Conservation (phyloP, 2,797 vertebrate genomes). For the Halcyon badia region DNA sequence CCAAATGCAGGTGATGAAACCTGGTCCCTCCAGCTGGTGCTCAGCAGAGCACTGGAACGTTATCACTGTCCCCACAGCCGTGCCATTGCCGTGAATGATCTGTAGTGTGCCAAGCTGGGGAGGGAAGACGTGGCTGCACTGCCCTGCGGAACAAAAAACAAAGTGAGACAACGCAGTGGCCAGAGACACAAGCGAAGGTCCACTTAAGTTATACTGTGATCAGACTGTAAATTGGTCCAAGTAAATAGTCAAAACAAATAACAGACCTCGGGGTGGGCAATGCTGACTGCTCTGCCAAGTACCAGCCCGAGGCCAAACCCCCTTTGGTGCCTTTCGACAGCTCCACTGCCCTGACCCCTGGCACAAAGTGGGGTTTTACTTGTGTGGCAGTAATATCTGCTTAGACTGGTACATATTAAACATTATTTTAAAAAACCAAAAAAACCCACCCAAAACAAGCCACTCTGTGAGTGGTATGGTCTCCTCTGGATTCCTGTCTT, state of each 20-base stretch:
- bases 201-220: fast-evolving
- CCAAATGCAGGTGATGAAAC: conserved; percentile 83
- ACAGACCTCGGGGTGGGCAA: fast-evolving
- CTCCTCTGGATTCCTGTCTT: neutral
- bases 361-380: neutral
- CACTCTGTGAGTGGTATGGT: neutral
- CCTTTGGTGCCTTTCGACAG: fast-evolving
- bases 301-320: neutral
- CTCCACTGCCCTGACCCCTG: neutral
- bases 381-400: neutral
- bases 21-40: conserved; percentile 84
- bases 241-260: neutral
- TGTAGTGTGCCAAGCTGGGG: conserved; percentile 84
- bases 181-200: neutral
- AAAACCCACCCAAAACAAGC: neutral
- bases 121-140: conserved; percentile 80
- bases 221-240: neutral
- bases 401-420: neutral
- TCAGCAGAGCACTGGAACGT: conserved; percentile 86
- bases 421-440: neutral
- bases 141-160: conserved; percentile 69
- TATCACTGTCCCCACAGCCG: conserved; percentile 86
- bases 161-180: fast-evolving
- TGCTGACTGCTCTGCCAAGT: neutral
- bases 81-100: conserved; percentile 88